phyloP scores from a whole-genome alignment of 2,113 vertebrate genomes.

The Pluvianellus socialis region DNA sequence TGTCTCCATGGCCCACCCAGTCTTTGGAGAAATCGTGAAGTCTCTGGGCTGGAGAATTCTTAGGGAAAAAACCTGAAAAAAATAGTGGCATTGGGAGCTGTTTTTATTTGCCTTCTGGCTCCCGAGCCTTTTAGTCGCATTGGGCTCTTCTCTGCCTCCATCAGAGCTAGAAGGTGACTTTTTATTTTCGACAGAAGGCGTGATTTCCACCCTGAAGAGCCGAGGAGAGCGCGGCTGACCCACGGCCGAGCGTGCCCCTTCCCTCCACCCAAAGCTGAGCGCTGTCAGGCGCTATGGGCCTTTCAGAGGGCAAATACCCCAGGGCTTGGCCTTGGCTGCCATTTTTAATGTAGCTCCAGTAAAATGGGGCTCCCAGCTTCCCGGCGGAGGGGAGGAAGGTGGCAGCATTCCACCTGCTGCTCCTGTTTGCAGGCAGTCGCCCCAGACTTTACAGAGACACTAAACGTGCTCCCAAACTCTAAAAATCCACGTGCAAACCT shows the following conservation, averaged over 20 bases:
- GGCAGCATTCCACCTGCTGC: background rate
- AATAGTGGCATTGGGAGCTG: background rate
- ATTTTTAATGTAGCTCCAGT: background rate
- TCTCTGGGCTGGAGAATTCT: background rate
- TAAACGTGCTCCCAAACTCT: background rate
- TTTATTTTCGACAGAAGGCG: background rate
- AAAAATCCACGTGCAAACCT: background rate
- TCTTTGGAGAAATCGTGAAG: background rate
- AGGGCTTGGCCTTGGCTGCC: background rate
- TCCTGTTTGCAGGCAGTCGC: accelerated
- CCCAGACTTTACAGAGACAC: background rate
- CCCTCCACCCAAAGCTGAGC: background rate
- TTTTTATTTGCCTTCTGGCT: background rate
- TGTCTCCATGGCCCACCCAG: accelerated
- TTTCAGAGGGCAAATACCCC: background rate
- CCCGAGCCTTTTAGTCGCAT: background rate
- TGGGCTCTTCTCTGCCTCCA: background rate
- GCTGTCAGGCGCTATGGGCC: accelerated
- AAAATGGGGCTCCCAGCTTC: accelerated
- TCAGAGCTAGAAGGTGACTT: background rate
- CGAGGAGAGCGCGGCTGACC: background rate
- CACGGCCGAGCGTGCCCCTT: background rate
- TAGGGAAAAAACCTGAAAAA: background rate
- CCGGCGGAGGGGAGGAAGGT: background rate
- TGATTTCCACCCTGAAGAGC: background rate